A percentile compares a stretch with the other conserved stretches of the same genome.
phyloP scores from a whole-genome alignment of 2,113 vertebrate species.

The Aegotheles bennettii region DNA sequence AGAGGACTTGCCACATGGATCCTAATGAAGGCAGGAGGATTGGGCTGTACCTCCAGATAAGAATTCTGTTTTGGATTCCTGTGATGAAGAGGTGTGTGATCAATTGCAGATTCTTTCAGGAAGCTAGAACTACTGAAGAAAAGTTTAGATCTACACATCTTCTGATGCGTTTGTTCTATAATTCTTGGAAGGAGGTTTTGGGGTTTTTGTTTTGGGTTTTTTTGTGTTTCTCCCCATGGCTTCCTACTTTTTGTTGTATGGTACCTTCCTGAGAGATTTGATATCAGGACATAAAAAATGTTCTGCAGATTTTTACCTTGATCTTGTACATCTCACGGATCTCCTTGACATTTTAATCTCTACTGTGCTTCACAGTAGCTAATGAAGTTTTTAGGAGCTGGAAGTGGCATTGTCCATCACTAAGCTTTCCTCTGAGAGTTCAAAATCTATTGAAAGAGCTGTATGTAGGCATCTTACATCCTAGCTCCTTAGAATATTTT shows the following conservation, averaged over 20 bases:
- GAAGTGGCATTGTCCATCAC: neutral
- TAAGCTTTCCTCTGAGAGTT: neutral
- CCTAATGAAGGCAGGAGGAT: neutral
- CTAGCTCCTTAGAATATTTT: neutral
- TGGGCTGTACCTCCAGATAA: neutral
- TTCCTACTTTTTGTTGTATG: neutral
- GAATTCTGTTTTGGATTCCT: neutral
- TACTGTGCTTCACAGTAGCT: neutral
- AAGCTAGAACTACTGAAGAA: neutral
- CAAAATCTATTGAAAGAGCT: neutral
- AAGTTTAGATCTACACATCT: neutral
- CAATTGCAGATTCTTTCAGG: neutral
- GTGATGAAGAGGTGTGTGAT: neutral
- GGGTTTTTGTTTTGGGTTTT: fast-evolving
- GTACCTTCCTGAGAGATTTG: neutral
- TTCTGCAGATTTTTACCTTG: neutral
- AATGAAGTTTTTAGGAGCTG: neutral
- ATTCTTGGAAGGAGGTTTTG: neutral
- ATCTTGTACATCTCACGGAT: neutral
- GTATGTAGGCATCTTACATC: neutral
- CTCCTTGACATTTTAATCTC: neutral
- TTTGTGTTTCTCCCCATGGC: neutral
- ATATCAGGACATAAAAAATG: neutral
- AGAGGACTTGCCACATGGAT: neutral
- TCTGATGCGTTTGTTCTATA: neutral